Evolutionary conservation across 2,113 vertebrate species (phyloP).

Genomic region (Rhineura floridana): DNA sequence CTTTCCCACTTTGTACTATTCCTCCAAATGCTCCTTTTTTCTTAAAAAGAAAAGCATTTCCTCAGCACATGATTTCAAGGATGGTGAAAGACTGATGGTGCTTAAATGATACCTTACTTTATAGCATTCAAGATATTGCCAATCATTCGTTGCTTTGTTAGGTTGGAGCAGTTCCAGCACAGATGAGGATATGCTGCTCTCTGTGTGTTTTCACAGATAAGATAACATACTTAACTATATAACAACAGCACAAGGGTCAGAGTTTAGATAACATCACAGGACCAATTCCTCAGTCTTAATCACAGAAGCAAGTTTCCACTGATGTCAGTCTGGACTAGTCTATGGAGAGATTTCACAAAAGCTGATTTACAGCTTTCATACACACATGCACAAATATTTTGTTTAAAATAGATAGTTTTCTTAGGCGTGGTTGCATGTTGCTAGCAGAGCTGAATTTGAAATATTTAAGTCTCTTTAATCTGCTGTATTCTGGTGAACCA

Average conservation of each 20-base stretch:
- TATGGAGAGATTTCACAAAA: neutral
- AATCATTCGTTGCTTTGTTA: conserved; percentile 9
- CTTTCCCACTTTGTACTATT: neutral
- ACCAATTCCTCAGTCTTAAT: neutral
- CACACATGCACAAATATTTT: neutral
- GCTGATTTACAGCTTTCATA: neutral
- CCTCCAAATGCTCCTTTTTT: conserved; percentile 5
- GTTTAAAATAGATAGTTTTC: neutral
- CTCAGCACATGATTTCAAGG: conserved; percentile 29
- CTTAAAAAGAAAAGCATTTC: conserved; percentile 10
- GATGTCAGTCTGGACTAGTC: neutral
- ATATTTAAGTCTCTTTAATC: neutral
- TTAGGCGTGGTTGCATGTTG: accelerated
- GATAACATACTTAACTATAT: neutral
- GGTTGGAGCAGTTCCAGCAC: neutral
- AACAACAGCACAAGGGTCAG: conserved; percentile 20
- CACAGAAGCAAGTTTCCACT: neutral
- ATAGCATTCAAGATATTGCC: neutral
- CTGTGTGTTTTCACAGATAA: conserved; percentile 27
- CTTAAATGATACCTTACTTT: neutral
- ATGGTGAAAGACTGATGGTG: conserved; percentile 27
- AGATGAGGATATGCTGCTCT: conserved; percentile 1
- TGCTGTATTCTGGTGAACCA: neutral
- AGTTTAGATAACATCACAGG: neutral
- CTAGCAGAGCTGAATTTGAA: neutral